Evolutionary conservation across 2,797 vertebrate species (phyloP), one percentile per base, ranked within the genome.

Genomic region (Chrysolophus pictus): DNA sequence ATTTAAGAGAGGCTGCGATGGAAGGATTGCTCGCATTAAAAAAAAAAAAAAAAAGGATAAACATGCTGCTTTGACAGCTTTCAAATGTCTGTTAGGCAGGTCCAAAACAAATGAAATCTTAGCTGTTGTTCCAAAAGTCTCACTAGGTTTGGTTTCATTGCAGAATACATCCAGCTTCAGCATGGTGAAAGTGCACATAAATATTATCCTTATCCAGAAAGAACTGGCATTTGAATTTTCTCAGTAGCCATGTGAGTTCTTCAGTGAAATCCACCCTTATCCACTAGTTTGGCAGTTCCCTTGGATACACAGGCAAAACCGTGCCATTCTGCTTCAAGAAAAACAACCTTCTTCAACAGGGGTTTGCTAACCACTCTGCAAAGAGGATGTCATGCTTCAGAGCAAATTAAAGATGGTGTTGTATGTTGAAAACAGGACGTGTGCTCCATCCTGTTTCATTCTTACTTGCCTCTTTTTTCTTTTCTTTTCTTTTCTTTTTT

Each of bases 371-470:
- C 73, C 0, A 7, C 28, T 28, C 69, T 83, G 47, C 75, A 42
- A 28, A 44, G 86, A 95, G 91, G 83, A 81, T 75, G 72, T 80
- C 65, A 39, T 16, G 42, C 76, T 89, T 72, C 87, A 78, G 65
- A 89, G 51, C 33, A 11, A 76, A 53, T 63, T 72, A 35, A 19
- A 84, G 72, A 83, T 35, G 64, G 63, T 58, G 82, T 49, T 74
- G 79, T 68, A 3, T 80, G 72, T 92, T 5, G 0, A 92, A 94
- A 94, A 94, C 91, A 95, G 89, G 94, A 91, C 87, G 60, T 89
- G 74, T 91, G 72, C 44, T 91, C 76, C 81, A 87, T 95, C 91
- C 94, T 95, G 82, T 95, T 95, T 93, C 94, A 68, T n/a, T 89
- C 63, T 89, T 18, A 92, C 58, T 93, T 73, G 16, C 39, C 18